These are phyloP conservation scores for Hyposoter didymator DNA, from an alignment of 2,888 invertebrate genomes.

Conservation along the genomic window DNA sequence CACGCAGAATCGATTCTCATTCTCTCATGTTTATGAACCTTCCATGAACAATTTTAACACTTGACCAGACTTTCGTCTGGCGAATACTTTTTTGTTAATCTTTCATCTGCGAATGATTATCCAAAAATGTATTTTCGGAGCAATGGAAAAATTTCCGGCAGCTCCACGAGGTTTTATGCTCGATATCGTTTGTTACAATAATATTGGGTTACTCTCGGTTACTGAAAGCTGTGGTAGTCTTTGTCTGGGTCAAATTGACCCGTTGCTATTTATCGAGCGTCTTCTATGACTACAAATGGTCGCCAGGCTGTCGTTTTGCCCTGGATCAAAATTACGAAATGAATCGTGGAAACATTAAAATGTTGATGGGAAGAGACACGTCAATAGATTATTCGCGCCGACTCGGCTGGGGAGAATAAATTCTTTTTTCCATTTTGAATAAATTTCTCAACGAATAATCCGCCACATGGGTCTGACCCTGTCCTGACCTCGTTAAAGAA, in stretches of 20 bases:
- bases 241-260: neutral
- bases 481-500: constrained; percentile 16
- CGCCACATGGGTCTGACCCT: neutral
- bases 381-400: neutral
- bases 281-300: neutral
- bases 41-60: neutral
- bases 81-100: neutral
- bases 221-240: neutral
- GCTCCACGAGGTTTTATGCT: no score
- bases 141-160: no score
- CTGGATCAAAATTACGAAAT: neutral
- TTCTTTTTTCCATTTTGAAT: neutral
- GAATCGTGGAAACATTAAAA: neutral
- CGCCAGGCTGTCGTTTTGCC: no score
- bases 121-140: neutral
- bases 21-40: neutral
- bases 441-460: neutral
- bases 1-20: neutral
- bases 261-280: neutral
- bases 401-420: neutral
- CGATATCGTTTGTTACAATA: no score
- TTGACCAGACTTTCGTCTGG: no score
- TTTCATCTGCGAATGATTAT: neutral
- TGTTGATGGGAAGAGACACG: neutral
- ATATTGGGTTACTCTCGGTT: neutral